Evolutionary conservation across 2,113 vertebrate genomes (phyloP).

Genomic region (Mormyrus lacerda): DNA sequence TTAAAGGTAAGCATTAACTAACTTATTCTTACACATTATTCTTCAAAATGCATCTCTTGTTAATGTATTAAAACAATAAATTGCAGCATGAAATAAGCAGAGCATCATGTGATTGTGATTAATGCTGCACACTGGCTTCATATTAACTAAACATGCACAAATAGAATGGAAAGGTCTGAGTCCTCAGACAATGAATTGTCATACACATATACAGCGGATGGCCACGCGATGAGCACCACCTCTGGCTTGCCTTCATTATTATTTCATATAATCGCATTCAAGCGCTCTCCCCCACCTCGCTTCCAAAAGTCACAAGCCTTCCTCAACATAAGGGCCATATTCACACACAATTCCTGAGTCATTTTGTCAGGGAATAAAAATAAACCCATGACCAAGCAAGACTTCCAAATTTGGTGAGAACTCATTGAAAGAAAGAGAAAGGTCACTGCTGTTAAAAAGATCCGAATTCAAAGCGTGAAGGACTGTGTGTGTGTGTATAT

Average conservation of each 20-base stretch:
- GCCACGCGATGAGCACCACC: background rate
- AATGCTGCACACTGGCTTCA: background rate
- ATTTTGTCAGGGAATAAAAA: slow-evolving; percentile 4
- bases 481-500: background rate
- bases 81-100: background rate
- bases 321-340: background rate
- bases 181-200: background rate
- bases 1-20: background rate
- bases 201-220: background rate
- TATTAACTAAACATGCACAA: background rate
- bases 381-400: background rate
- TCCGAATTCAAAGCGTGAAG: background rate
- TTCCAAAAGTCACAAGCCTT: background rate
- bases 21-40: background rate
- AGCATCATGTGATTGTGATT: background rate
- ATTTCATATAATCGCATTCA: background rate
- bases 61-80: background rate
- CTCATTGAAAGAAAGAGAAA: background rate
- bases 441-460: too few species aligned
- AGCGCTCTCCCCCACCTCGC: background rate
- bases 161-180: background rate
- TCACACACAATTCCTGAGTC: background rate
- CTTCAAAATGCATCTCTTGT: background rate
- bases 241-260: background rate
- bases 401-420: slow-evolving; percentile 13